Evolutionary conservation across 2,797 vertebrate genomes (phyloP).

Genomic region (Molossus alvarezi): DNA sequence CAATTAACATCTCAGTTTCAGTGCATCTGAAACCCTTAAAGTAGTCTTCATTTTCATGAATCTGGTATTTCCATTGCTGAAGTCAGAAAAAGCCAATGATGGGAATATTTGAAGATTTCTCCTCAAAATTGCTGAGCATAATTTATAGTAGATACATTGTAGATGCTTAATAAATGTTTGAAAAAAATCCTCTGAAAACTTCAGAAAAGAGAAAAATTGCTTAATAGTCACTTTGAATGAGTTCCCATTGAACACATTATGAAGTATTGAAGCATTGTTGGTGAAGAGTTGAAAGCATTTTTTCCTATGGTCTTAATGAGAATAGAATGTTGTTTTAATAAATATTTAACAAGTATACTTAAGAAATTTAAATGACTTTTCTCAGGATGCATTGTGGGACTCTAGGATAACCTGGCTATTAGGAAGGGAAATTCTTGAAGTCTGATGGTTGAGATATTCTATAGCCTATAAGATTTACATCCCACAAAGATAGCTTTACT

Average conservation of each 20-base stretch:
- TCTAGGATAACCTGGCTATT: conserved; percentile 16
- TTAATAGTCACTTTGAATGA: conserved; percentile 47
- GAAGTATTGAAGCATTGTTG: conserved; percentile 28
- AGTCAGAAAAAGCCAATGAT: conserved; percentile 13
- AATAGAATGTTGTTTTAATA: conserved; percentile 58
- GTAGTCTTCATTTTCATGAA: conserved; percentile 58
- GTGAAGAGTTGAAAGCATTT: conserved; percentile 43
- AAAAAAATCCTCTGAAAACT: conserved; percentile 27
- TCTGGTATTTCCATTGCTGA: conserved; percentile 45
- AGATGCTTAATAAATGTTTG: conserved; percentile 61
- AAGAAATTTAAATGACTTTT: conserved; percentile 64
- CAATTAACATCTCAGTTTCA: background rate
- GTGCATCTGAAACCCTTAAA: background rate
- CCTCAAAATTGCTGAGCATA: conserved; percentile 47
- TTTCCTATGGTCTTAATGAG: conserved; percentile 36
- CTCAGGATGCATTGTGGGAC: conserved; percentile 5
- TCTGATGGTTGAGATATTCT: conserved; percentile 25
- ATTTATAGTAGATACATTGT: conserved; percentile 25
- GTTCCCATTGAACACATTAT: conserved; percentile 45
- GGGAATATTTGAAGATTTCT: conserved; percentile 60
- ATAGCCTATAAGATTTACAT: conserved; percentile 44
- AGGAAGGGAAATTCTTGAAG: conserved; percentile 20
- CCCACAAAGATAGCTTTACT: background rate
- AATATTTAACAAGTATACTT: conserved; percentile 15
- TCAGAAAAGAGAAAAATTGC: conserved; percentile 58